Base-by-base conservation (phyloP, 2,113 vertebrate species). In the Brachyistius frenatus region DNA sequence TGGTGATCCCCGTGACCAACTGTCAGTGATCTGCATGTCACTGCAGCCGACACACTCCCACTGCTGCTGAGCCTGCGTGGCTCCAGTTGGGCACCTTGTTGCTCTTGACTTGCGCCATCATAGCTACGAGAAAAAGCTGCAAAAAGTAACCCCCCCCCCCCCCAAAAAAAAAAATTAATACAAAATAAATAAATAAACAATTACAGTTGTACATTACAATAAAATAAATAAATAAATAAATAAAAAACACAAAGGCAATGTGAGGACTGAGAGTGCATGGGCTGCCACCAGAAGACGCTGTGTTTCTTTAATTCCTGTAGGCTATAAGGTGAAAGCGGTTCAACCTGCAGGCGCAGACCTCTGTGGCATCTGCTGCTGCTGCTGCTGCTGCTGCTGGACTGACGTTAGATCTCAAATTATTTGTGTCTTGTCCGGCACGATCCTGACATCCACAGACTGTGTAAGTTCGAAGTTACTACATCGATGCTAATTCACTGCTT, bases 201-300 rank as follows among this genome's bases (percentile, higher is more conserved):
- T 16, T 2, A 2, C 2, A 1, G 14, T 32, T 23, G 3, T 7
- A 23, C 53, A 11, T 5, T 13, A 32, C 30, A 10, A 55, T 32
- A 54, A 55, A n/a, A n/a, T n/a, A n/a, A n/a, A n/a, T n/a, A n/a
- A 55, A 31, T 3, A 7, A 55, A 10, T 4, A 13, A 31, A 55
- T 2, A 11, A 2, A 15, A 16, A 7, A 67, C 16, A 9, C 2
- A 0, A 31, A 72, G 10, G 2, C 15, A 47, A 46, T 7, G 23
- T 32, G 49, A 37, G 23, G 67, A 3, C 13, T 56, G n/a, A 63
- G 32, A 66, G 33, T 14, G 23, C 23, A 23, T 23, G 23, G 16
- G 32, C 77, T 78, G 69, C 92, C 92, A 89, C 79, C 85, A 93
- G 92, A 94, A 88, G 94, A 91, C 91, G 91, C 92, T 92, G 89